phyloP scores from a whole-genome alignment of 2,113 vertebrate species.

The Eurypyga helias region DNA sequence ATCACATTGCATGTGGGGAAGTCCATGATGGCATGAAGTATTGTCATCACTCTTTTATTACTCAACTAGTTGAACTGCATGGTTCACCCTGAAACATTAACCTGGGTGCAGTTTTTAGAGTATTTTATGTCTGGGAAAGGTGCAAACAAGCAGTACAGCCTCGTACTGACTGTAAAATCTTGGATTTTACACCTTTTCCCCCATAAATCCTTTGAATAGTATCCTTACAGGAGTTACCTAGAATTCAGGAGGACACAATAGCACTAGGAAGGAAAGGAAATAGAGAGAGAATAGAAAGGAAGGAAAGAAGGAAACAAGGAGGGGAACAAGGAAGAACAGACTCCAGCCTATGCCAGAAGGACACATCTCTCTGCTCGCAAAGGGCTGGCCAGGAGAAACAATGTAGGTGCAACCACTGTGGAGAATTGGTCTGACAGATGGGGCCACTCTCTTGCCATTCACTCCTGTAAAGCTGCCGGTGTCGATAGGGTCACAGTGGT shows the following conservation, averaged over 20 bases:
- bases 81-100: neutral
- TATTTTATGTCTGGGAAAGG: neutral
- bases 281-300: neutral
- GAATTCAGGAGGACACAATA: neutral
- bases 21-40: neutral
- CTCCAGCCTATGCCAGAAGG: neutral
- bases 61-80: neutral
- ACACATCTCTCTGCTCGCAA: neutral
- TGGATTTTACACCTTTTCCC: neutral
- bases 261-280: neutral
- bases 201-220: neutral
- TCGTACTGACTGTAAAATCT: neutral
- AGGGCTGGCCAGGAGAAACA: neutral
- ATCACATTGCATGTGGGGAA: neutral
- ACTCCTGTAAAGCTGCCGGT: neutral
- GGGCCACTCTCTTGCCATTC: neutral
- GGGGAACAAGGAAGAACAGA: neutral
- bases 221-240: neutral
- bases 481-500: neutral
- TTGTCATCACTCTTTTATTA: neutral
- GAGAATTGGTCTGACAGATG: neutral
- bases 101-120: neutral
- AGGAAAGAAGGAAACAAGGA: neutral
- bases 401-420: neutral
- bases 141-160: neutral